These are phyloP conservation scores for Ryuthela nishihirai DNA, from an alignment of 2,888 invertebrate genomes.

Conservation along the genomic window DNA sequence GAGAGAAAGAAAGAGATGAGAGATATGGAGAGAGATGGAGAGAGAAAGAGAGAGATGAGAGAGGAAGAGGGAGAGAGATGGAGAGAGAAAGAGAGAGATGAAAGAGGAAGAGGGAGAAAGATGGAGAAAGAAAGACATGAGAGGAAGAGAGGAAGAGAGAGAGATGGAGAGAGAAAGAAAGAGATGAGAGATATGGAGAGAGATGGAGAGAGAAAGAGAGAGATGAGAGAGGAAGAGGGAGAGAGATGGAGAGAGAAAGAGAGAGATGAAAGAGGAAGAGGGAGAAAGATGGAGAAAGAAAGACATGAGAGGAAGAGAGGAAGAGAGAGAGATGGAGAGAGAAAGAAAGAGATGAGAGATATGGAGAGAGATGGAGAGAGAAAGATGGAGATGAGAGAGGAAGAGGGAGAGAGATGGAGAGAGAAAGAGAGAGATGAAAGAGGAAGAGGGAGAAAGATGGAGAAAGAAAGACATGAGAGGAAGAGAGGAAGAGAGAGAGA, in stretches of 20 bases:
- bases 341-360: too few species aligned
- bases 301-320: too few species aligned
- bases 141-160: background rate
- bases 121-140: constrained; percentile 2
- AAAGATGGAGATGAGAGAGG: too few species aligned
- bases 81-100: constrained; percentile 1
- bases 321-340: too few species aligned
- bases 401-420: too few species aligned
- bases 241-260: background rate
- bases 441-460: too few species aligned
- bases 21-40: constrained; percentile 11
- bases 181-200: background rate
- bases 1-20: background rate
- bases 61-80: constrained; percentile 2
- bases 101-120: constrained; percentile 2
- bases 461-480: too few species aligned
- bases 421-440: too few species aligned
- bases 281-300: background rate
- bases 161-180: background rate
- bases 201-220: background rate
- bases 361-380: too few species aligned
- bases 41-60: constrained; percentile 34
- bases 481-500: too few species aligned
- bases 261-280: background rate
- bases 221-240: background rate